phyloP scores from a whole-genome alignment of 2,113 vertebrate species.

The Mesocricetus auratus region DNA sequence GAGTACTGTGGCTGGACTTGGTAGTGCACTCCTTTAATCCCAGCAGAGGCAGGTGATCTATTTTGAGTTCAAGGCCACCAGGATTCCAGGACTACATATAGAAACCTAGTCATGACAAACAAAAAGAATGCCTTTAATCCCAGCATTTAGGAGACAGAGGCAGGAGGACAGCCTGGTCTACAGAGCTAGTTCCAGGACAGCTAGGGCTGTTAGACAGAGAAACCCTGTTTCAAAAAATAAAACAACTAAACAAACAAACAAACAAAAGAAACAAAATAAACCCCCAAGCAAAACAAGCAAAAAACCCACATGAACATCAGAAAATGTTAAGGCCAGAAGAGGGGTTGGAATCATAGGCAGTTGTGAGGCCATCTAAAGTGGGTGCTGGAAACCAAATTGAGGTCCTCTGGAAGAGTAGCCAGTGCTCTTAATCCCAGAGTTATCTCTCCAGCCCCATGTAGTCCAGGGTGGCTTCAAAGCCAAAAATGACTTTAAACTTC shows the following conservation, averaged over 20 bases:
- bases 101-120: background rate
- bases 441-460: background rate
- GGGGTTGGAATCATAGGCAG: background rate
- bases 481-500: background rate
- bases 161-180: too few species aligned
- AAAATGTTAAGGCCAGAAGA: background rate
- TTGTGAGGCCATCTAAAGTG: background rate
- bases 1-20: background rate
- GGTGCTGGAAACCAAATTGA: background rate
- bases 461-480: background rate
- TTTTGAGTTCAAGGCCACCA: background rate
- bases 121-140: too few species aligned
- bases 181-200: too few species aligned
- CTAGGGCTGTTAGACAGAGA: background rate
- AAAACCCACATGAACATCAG: background rate
- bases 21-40: background rate
- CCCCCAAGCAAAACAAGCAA: background rate
- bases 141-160: too few species aligned
- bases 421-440: background rate
- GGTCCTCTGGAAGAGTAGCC: background rate
- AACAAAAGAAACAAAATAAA: background rate
- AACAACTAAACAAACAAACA: background rate
- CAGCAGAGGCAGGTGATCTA: background rate
- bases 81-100: background rate
- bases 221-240: background rate